Evolutionary conservation across 2,888 invertebrate species (phyloP).

Genomic region (Athalia circularis): DNA sequence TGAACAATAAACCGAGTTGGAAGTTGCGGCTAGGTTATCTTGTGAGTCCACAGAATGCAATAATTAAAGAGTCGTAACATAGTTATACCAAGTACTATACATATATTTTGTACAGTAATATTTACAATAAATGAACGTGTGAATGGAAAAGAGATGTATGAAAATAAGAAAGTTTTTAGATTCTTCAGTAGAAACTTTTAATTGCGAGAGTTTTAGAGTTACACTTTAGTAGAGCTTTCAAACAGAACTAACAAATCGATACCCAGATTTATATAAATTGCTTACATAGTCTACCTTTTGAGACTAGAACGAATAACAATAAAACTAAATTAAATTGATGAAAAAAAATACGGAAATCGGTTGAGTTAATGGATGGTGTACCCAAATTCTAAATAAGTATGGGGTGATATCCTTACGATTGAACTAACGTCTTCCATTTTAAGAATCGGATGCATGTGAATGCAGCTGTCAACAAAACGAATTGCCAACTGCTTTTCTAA

Average conservation of each 20-base stretch:
- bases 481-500: too few relatives aligned
- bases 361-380: background rate
- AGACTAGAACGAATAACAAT: background rate
- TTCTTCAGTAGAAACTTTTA: slow-evolving; percentile 60
- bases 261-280: slow-evolving; percentile 29
- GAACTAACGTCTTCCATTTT: slow-evolving; percentile 66
- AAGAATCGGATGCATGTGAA: slow-evolving; percentile 35
- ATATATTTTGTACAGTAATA: slow-evolving; percentile 69
- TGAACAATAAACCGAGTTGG: slow-evolving; percentile 21
- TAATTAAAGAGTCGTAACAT: slow-evolving; percentile 64
- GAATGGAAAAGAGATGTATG: slow-evolving; percentile 23
- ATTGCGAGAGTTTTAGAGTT: slow-evolving; percentile 2
- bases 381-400: background rate
- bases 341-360: background rate
- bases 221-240: slow-evolving; percentile 34
- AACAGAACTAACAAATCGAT: slow-evolving; percentile 42
- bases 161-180: slow-evolving; percentile 38
- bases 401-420: slow-evolving; percentile 55
- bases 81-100: slow-evolving; percentile 39
- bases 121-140: slow-evolving; percentile 53
- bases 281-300: slow-evolving; percentile 50
- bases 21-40: background rate
- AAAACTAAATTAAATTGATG: background rate
- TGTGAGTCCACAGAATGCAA: slow-evolving; percentile 54
- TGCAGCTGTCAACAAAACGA: slow-evolving; percentile 29